These are phyloP conservation scores for Drosophila recens DNA, from an alignment of 2,888 invertebrate genomes.

Conservation along the genomic window DNA sequence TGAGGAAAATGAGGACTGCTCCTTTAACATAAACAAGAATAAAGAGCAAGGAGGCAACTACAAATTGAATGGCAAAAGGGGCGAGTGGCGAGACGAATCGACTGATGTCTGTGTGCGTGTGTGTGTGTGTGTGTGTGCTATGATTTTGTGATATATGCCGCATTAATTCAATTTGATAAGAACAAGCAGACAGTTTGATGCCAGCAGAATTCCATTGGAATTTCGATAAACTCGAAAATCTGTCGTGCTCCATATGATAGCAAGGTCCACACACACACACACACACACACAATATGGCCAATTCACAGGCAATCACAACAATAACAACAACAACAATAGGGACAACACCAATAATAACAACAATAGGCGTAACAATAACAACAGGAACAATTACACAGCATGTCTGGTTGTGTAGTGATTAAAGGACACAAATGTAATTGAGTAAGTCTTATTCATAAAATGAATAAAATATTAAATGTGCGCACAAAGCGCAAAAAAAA, in stretches of 20 bases:
- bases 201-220: conserved; percentile 45
- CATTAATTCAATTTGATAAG: conserved; percentile 76
- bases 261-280: conserved; percentile 30
- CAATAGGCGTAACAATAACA: conserved; percentile 14
- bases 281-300: conserved; percentile 41
- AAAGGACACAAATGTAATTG: conserved; percentile 22
- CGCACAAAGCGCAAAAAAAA: background rate
- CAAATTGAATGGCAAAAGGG: conserved; percentile 34
- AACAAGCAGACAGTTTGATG: conserved; percentile 44
- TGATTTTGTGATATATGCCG: conserved; percentile 70
- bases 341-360: conserved; percentile 12
- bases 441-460: conserved; percentile 8
- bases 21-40: conserved; percentile 27
- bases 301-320: conserved; percentile 26
- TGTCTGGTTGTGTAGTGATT: conserved; percentile 23
- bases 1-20: background rate
- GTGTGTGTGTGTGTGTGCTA: conserved; percentile 36
- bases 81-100: conserved; percentile 25
- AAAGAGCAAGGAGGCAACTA: conserved; percentile 19
- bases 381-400: conserved; percentile 24
- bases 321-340: conserved; percentile 20
- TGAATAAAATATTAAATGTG: conserved; percentile 7
- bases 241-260: conserved; percentile 26
- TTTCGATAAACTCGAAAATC: conserved; percentile 59
- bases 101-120: conserved; percentile 16